A percentile compares a stretch with the other conserved stretches of the same genome.
Conservation (phyloP, 2,797 vertebrate species). For the Lepus oiostolus region DNA sequence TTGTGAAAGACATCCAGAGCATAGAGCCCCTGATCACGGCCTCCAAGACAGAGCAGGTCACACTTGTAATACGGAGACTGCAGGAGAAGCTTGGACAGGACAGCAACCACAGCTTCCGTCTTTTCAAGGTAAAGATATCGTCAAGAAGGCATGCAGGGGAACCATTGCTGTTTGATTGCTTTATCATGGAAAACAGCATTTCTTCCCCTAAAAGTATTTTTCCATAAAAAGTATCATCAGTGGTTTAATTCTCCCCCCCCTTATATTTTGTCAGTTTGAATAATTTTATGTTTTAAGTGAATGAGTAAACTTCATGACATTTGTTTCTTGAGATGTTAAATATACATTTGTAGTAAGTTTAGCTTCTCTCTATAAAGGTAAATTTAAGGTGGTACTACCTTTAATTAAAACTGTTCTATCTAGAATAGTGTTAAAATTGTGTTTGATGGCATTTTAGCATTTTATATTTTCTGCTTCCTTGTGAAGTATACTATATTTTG, state of each 20-base stretch:
- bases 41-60: constrained; percentile 91
- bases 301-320: background rate
- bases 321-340: constrained; percentile 25
- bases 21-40: constrained; percentile 94
- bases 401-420: background rate
- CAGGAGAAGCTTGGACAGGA: constrained; percentile 94
- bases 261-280: background rate
- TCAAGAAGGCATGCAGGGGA: background rate
- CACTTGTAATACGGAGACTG: constrained; percentile 91
- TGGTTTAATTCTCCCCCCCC: background rate
- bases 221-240: background rate
- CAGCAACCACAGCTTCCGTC: constrained; percentile 92
- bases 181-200: no score
- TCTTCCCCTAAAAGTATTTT: background rate
- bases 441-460: background rate
- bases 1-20: constrained; percentile 92
- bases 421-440: constrained; percentile 33
- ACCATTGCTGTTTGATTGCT: background rate
- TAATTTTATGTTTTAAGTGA: background rate
- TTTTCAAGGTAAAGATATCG: constrained; percentile 92
- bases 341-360: background rate
- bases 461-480: constrained; percentile 37
- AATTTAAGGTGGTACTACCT: background rate
- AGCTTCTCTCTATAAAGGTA: background rate
- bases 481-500: background rate